A percentile compares a stretch with the other conserved stretches of the same genome.
phyloP scores from a whole-genome alignment of 2,888 invertebrate genomes.

The Julus scanicus region DNA sequence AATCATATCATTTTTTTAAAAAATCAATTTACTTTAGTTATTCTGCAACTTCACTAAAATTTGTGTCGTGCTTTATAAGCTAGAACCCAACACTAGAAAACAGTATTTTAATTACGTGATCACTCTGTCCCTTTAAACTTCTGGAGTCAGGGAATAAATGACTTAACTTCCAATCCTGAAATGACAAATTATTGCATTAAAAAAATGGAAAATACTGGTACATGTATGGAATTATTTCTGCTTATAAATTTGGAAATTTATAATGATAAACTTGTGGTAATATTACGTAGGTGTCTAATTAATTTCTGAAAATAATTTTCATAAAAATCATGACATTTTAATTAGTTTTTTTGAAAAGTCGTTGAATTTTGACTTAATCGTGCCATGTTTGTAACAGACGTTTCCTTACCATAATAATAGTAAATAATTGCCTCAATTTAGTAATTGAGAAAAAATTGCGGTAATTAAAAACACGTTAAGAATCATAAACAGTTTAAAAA shows the following conservation, averaged over 20 bases:
- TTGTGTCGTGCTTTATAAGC: too few relatives aligned
- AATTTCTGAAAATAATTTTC: not conserved
- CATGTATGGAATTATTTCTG: not conserved
- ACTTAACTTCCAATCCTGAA: slow-evolving; percentile 32
- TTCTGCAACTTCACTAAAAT: too few relatives aligned
- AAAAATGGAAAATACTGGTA: too few relatives aligned
- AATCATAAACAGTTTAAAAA: too few relatives aligned
- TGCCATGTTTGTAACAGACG: too few relatives aligned
- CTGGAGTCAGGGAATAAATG: slow-evolving; percentile 49
- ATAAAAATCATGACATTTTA: not conserved
- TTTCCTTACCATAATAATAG: too few relatives aligned
- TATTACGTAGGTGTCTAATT: not conserved
- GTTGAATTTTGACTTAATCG: too few relatives aligned
- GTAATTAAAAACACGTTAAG: slow-evolving; percentile 57
- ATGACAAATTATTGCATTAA: not conserved
- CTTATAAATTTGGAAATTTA: too few relatives aligned
- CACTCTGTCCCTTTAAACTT: slow-evolving; percentile 45
- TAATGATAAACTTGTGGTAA: not conserved
- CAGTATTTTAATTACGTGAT: slow-evolving; percentile 30
- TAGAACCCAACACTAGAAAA: not conserved
- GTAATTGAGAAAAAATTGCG: slow-evolving; percentile 61
- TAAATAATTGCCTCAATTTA: not conserved
- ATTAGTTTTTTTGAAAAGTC: too few relatives aligned
- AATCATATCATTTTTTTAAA: not conserved
- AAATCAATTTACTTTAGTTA: too few relatives aligned